Base-by-base conservation (phyloP, 2,888 invertebrate species). In the Laspeyria flexula region DNA sequence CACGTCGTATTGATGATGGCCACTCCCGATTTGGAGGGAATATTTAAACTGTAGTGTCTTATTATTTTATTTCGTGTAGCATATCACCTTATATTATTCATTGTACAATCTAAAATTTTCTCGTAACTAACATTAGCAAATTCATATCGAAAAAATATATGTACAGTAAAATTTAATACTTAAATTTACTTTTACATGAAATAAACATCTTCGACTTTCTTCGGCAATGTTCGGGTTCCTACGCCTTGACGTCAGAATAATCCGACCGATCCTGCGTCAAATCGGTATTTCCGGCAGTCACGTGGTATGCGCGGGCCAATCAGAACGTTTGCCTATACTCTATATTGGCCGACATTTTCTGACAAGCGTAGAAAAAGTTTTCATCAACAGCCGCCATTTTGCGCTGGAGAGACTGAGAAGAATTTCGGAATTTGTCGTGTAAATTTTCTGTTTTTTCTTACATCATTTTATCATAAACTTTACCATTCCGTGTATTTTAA, bases 341-440 rank as follows among this genome's bases (percentile, higher is more conserved):
- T 85, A 80, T 87, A 81, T 86, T 89, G 93, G 90, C 93, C 91
- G 93, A 93, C 93, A 91, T 92, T 92, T 95, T 96, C 95, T 96
- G 96, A 96, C 96, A 96, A 96, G 96, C 96, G 96, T 96, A 96
- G 95, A 96, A 96, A 96, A 97, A 96, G 95, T 96, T 96, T 95
- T 96, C 96, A 96, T 96, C 96, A 96, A 96, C 96, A 96, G 96
- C 96, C 96, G 97, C 97, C 97, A 97, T 97, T 95, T 97, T 97
- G 96, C 95, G 95, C 95, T 95, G 95, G 94, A 94, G 94, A 94
- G 95, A 94, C 94, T 95, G 94, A 94, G 94, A 94, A 93, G 94
- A 94, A 95, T 94, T 95, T 95, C 94, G 94, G 94, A 94, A 93
- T 94, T 94, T 94, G 94, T 94, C 93, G 93, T 93, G 92, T 94